Evolutionary conservation across 2,888 invertebrate genomes (phyloP).

Genomic region (Archips crataeganus): DNA sequence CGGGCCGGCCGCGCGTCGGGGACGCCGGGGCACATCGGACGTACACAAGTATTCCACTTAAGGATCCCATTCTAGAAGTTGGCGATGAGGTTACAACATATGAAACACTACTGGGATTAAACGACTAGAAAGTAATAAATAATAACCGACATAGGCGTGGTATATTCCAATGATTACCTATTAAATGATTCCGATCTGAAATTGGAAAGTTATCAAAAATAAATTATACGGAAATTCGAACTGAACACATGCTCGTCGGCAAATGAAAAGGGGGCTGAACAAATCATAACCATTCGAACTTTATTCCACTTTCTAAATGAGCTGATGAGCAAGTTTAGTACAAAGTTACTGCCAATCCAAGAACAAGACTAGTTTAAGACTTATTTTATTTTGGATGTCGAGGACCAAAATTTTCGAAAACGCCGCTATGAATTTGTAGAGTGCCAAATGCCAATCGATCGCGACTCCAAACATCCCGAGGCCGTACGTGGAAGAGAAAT

Average conservation of each 20-base stretch:
- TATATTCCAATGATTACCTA: slow-evolving; percentile 82
- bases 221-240: slow-evolving; percentile 64
- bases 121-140: slow-evolving; percentile 68
- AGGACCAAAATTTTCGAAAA: slow-evolving; percentile 42
- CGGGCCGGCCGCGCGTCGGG: slow-evolving; percentile 34
- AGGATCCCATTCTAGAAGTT: slow-evolving; percentile 67
- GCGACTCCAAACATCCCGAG: not conserved
- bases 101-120: slow-evolving; percentile 71
- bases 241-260: slow-evolving; percentile 59
- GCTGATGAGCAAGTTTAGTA: slow-evolving; percentile 45
- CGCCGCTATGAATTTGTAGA: slow-evolving; percentile 52
- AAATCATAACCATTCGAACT: slow-evolving; percentile 39
- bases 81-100: slow-evolving; percentile 60
- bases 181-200: slow-evolving; percentile 87
- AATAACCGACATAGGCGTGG: slow-evolving; percentile 65
- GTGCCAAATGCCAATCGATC: not conserved
- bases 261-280: slow-evolving; percentile 48
- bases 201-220: slow-evolving; percentile 81
- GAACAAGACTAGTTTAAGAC: slow-evolving; percentile 43
- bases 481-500: not conserved
- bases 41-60: slow-evolving; percentile 61
- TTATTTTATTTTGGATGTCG: slow-evolving; percentile 47
- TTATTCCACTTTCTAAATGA: slow-evolving; percentile 41
- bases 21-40: slow-evolving; percentile 51
- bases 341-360: slow-evolving; percentile 46